Evolutionary conservation across 2,113 vertebrate species (phyloP).

Genomic region (Thamnaconus septentrionalis): DNA sequence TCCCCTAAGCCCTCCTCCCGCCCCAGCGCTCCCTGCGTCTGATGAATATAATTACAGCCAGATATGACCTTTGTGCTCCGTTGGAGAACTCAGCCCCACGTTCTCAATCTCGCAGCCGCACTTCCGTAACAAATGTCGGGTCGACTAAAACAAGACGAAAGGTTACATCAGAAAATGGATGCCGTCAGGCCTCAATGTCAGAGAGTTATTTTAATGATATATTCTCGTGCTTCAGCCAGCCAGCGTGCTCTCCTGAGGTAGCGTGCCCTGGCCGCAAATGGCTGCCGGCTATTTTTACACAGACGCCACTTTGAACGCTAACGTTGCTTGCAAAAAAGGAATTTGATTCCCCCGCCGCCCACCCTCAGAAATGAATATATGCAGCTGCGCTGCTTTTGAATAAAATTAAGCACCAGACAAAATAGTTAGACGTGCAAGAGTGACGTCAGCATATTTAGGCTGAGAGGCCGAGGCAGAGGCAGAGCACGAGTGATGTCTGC

Average conservation of each 20-base stretch:
- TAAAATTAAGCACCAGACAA: slow-evolving; percentile 21
- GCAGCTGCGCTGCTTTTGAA: slow-evolving; percentile 22
- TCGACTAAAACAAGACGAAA: slow-evolving; percentile 75
- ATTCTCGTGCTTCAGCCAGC: slow-evolving; percentile 56
- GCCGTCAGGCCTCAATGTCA: slow-evolving; percentile 66
- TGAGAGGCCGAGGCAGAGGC: slow-evolving; percentile 2
- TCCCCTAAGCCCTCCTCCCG: too few relatives aligned
- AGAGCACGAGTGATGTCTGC: slow-evolving; percentile 20
- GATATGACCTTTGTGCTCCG: slow-evolving; percentile 76
- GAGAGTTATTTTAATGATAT: slow-evolving; percentile 73
- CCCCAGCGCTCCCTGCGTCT: slow-evolving; percentile 39
- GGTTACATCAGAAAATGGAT: slow-evolving; percentile 70
- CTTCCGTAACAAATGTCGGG: slow-evolving; percentile 76
- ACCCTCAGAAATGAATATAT: slow-evolving; percentile 29
- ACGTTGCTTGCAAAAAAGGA: slow-evolving; percentile 40
- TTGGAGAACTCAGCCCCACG: slow-evolving; percentile 61
- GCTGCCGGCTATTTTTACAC: slow-evolving; percentile 60
- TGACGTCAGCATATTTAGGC: slow-evolving; percentile 7
- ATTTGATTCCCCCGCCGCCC: slow-evolving; percentile 17
- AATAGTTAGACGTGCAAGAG: slow-evolving; percentile 19
- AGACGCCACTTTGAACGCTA: slow-evolving; percentile 54
- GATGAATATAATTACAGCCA: slow-evolving; percentile 80
- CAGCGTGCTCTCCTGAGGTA: slow-evolving; percentile 52
- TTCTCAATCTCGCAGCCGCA: slow-evolving; percentile 64
- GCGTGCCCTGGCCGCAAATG: slow-evolving; percentile 43